A percentile compares a stretch with the other conserved stretches of the same genome.
Evolutionary conservation across 2,113 vertebrate genomes (phyloP).

Genomic region (Pelmatolapia mariae): DNA sequence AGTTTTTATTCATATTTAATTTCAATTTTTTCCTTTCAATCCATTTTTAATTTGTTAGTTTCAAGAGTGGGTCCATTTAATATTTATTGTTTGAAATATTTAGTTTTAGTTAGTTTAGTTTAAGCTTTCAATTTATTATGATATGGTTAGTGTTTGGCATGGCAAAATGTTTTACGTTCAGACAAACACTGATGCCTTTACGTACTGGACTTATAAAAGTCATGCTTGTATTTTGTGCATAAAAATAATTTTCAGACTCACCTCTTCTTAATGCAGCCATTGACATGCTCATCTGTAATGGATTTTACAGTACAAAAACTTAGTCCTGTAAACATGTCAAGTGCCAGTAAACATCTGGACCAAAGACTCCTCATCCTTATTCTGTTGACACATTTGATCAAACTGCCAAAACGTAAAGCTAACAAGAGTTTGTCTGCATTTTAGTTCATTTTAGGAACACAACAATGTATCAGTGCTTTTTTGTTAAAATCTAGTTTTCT

Average conservation of each 20-base stretch:
- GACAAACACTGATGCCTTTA: neutral
- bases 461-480: neutral
- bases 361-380: neutral
- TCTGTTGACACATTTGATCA: neutral
- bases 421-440: neutral
- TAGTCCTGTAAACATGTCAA: neutral
- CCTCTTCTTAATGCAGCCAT: neutral
- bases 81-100: neutral
- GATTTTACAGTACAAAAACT: neutral
- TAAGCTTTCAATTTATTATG: neutral
- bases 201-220: neutral
- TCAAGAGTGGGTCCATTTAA: neutral
- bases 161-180: neutral
- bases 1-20: neutral
- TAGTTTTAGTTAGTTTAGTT: neutral
- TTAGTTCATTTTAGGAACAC: neutral
- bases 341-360: neutral
- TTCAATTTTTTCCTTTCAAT: neutral
- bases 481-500: neutral
- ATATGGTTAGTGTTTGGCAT: neutral
- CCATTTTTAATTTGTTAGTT: neutral
- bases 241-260: neutral
- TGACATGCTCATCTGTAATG: neutral
- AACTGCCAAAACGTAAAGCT: neutral
- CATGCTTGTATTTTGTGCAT: neutral